Percentiles rank a stretch among this genome's conserved stretches.
These are phyloP conservation scores for Habroteleia sp. DNA, from an alignment of 2,888 invertebrate genomes.

Conservation along the genomic window DNA sequence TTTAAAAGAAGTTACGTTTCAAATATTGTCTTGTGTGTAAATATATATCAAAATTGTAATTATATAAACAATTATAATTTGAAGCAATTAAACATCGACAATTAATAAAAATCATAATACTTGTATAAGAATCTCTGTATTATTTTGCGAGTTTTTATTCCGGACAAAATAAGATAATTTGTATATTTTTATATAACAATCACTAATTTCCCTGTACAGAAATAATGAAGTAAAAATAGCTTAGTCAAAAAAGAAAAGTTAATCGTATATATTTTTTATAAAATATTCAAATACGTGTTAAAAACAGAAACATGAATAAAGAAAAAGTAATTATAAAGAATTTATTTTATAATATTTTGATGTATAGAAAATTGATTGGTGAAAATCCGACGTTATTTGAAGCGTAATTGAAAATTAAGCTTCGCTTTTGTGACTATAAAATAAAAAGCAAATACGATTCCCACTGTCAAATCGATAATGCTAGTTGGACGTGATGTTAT, in stretches of 20 bases:
- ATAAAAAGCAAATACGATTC: conserved; percentile 1
- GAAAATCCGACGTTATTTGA: conserved; percentile 4
- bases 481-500: conserved; percentile 2
- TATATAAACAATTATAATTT: not conserved
- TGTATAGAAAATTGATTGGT: not conserved
- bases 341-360: conserved; percentile 9
- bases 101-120: not conserved
- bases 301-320: not conserved
- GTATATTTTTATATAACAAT: conserved; percentile 9
- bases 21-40: conserved; percentile 9
- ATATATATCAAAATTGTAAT: conserved; percentile 2
- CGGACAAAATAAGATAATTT: not conserved
- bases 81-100: not conserved
- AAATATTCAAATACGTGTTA: not conserved
- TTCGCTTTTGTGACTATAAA: not conserved
- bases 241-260: not conserved
- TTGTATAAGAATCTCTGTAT: not conserved
- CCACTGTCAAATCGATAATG: not conserved
- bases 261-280: conserved; percentile 11
- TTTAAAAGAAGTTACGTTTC: not conserved
- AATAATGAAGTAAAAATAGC: not conserved
- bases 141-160: conserved; percentile 13
- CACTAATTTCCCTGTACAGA: not conserved
- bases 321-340: conserved; percentile 3
- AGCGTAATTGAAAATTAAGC: not conserved